A percentile compares a stretch with the other conserved stretches of the same genome.
Conservation (phyloP, 2,797 vertebrate genomes). For the Caiman crocodilus region DNA sequence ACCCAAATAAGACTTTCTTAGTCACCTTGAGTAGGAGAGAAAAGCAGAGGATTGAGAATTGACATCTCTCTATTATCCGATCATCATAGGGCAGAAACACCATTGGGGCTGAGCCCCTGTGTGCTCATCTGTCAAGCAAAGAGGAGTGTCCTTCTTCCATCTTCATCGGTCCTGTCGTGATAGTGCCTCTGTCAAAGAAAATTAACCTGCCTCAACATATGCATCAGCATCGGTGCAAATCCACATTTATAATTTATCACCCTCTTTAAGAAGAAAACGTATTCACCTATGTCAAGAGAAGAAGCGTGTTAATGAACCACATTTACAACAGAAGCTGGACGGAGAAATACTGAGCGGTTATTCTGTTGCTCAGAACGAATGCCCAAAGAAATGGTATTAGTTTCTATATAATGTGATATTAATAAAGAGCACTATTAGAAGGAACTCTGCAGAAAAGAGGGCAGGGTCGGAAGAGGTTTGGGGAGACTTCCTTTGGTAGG, state of each 20-base stretch:
- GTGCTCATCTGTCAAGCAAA: constrained; percentile 37
- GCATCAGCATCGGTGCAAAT: constrained; percentile 25
- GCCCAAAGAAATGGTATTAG: neutral
- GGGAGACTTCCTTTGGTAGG: neutral
- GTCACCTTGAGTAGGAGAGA: constrained; percentile 62
- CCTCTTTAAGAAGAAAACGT: neutral
- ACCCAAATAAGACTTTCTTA: constrained; percentile 73
- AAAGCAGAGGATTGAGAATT: constrained; percentile 70
- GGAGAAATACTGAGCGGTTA: neutral
- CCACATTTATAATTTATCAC: constrained; percentile 30
- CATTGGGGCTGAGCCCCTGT: constrained; percentile 60
- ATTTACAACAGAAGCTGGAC: neutral
- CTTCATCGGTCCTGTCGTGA: neutral
- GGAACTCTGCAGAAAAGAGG: neutral
- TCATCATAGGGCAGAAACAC: constrained; percentile 57
- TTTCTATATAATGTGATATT: neutral
- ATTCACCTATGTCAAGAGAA: neutral
- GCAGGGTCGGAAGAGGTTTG: neutral
- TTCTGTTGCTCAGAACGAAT: neutral
- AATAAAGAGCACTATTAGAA: too few relatives aligned
- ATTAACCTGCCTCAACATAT: constrained; percentile 40
- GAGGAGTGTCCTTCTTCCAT: constrained; percentile 16
- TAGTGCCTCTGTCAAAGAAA: constrained; percentile 38
- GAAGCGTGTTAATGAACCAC: neutral
- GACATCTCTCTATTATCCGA: constrained; percentile 53